These are phyloP conservation scores for Melinaea menophilus DNA, from an alignment of 2,888 invertebrate genomes.

Conservation along the genomic window DNA sequence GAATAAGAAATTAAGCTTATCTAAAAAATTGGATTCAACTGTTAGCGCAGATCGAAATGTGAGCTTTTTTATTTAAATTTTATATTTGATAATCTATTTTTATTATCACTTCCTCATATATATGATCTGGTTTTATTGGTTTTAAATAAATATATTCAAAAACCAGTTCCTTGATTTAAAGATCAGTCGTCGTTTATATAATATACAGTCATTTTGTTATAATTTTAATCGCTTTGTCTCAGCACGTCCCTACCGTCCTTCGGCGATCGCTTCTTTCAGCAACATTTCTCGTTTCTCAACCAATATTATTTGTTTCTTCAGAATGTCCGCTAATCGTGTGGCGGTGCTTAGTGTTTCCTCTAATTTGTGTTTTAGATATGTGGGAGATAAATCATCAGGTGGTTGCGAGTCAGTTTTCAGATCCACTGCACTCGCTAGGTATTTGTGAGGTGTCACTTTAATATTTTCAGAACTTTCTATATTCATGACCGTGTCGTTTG, in stretches of 20 bases:
- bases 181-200: no score
- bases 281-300: constrained; percentile 43
- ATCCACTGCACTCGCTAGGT: neutral
- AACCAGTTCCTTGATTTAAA: no score
- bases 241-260: constrained; percentile 51
- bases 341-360: constrained; percentile 38
- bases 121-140: no score
- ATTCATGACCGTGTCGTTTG: constrained; percentile 6
- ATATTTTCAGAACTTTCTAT: neutral
- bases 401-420: constrained; percentile 7
- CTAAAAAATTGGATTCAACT: no score
- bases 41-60: no score
- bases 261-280: constrained; percentile 58
- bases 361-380: constrained; percentile 18
- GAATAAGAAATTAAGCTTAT: neutral
- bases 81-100: no score
- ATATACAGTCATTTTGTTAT: no score
- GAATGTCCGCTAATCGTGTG: constrained; percentile 43
- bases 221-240: no score
- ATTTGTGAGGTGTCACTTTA: neutral
- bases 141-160: no score
- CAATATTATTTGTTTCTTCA: constrained; percentile 49
- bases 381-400: constrained; percentile 3
- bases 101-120: no score
- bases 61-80: no score